phyloP scores from a whole-genome alignment of 2,113 vertebrate species.

The Thamnaconus septentrionalis region DNA sequence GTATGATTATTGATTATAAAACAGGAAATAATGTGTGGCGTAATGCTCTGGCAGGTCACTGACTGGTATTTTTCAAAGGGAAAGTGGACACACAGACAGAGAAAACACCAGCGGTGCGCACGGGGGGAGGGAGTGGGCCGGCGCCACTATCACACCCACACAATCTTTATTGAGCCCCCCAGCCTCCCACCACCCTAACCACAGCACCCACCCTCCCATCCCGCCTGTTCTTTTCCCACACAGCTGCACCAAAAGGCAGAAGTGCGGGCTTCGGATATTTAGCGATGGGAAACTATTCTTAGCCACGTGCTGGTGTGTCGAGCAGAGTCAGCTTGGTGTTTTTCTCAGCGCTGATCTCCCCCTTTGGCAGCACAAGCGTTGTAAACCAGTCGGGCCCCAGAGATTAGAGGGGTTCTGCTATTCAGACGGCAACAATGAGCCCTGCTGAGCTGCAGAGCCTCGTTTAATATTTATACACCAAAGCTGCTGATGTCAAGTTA shows the following conservation, averaged over 20 bases:
- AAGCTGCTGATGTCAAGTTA: not conserved
- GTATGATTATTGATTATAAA: too few species aligned
- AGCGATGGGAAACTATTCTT: conserved; percentile 42
- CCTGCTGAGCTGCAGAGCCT: not conserved
- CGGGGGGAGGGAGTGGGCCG: too few species aligned
- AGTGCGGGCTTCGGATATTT: conserved; percentile 19
- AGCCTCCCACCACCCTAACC: not conserved
- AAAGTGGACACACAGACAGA: conserved; percentile 2
- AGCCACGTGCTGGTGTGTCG: conserved; percentile 18
- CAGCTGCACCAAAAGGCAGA: conserved; percentile 26
- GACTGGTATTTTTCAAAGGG: not conserved
- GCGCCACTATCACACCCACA: not conserved
- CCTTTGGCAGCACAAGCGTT: conserved; percentile 39
- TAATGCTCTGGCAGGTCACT: too few species aligned
- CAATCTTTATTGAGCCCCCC: conserved; percentile 8
- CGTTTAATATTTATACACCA: conserved; percentile 14
- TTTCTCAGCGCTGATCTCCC: conserved; percentile 36
- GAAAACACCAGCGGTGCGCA: conserved; percentile 1
- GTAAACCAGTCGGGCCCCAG: conserved; percentile 40
- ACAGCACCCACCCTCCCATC: not conserved
- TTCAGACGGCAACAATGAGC: conserved; percentile 34
- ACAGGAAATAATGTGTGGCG: too few species aligned
- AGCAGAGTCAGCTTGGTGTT: conserved; percentile 32
- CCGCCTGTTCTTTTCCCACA: conserved; percentile 20
- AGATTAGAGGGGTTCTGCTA: conserved; percentile 46